A percentile compares a stretch with the other conserved stretches of the same genome.
phyloP scores from a whole-genome alignment of 2,113 vertebrate species.

The Beaufortia kweichowensis region DNA sequence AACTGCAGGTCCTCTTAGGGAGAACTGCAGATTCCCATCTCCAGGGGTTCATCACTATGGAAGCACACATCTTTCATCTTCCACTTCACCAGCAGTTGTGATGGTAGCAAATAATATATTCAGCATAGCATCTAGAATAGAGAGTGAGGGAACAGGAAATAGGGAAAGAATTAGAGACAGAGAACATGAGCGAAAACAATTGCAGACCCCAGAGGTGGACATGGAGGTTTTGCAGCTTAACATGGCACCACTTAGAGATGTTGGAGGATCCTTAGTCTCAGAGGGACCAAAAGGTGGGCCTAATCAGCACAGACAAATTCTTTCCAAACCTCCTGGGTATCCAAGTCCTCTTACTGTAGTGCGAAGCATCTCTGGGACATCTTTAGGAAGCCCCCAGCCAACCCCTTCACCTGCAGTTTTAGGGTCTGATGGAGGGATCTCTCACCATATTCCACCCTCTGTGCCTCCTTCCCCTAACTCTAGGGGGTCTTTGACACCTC shows the following conservation, averaged over 20 bases:
- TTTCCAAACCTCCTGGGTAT: constrained; percentile 69
- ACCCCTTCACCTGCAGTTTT: constrained; percentile 41
- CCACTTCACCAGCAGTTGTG: constrained; percentile 55
- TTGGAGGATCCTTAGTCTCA: constrained; percentile 34
- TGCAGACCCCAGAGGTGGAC: constrained; percentile 72
- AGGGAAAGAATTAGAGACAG: constrained; percentile 49
- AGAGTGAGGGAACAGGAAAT: constrained; percentile 44
- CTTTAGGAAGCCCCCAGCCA: constrained; percentile 52
- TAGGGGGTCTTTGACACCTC: constrained; percentile 60
- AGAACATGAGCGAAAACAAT: constrained; percentile 61
- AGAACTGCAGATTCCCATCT: constrained; percentile 61
- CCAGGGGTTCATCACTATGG: constrained; percentile 61
- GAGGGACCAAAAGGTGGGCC: constrained; percentile 50
- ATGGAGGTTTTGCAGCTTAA: constrained; percentile 72
- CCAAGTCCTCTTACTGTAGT: constrained; percentile 64
- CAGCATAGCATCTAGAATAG: constrained; percentile 35
- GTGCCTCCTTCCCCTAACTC: constrained; percentile 59
- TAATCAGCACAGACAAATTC: constrained; percentile 65
- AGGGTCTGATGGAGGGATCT: constrained; percentile 41
- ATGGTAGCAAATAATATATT: constrained; percentile 44
- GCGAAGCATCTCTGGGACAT: constrained; percentile 57
- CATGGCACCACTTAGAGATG: constrained; percentile 58
- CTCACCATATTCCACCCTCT: constrained; percentile 45
- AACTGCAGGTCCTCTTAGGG: constrained; percentile 55
- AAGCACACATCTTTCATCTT: constrained; percentile 59